Evolutionary conservation across 2,888 invertebrate genomes (phyloP), one percentile per base, ranked within the genome.

Genomic region (Clepsis dumicolana): DNA sequence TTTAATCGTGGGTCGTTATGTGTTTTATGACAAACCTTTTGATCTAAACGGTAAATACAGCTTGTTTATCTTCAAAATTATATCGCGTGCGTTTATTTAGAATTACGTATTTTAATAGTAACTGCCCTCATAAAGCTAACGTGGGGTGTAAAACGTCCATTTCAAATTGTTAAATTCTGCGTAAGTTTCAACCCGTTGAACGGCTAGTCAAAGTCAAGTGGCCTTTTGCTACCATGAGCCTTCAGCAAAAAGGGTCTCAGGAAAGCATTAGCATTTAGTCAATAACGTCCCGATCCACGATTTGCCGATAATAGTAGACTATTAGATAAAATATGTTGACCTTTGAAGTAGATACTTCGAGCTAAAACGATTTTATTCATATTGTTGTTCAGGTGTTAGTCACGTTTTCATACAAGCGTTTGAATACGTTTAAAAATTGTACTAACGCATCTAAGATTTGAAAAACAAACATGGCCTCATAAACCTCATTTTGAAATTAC

Each of bases 121-220:
- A 21, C 48, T 48, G 12, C 12, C 3, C 48, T 3, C 48, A 21
- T 48, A 44, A 18, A 44, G 44, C 12, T 48, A 21, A 48, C 12
- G 12, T 21, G 48, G 48, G 21, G 10, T 48, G 48, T 48, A 12
- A 48, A 48, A 48, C 21, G 2, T 1, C 21, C 14, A 48, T 48
- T 48, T 21, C 8, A 21, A 48, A 21, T 12, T 48, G 67, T 24
- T 57, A 50, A 53, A 68, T 68, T 56, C 14, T 27, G 21, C 64
- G 50, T 52, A 44, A 68, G 41, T 60, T 53, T 48, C 48, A 18
- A 54, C 48, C 50, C 61, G 27, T 70, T 75, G 70, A 72, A 76
- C 73, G 75, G 73, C 71, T 61, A 61, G 64, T 73, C 70, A 75
- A 75, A 78, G 73, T 77, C 70, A 74, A 81, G 78, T 74, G 70